Base-by-base conservation (phyloP, 1,140 invertebrate species). In the Archivesica marissinica region DNA sequence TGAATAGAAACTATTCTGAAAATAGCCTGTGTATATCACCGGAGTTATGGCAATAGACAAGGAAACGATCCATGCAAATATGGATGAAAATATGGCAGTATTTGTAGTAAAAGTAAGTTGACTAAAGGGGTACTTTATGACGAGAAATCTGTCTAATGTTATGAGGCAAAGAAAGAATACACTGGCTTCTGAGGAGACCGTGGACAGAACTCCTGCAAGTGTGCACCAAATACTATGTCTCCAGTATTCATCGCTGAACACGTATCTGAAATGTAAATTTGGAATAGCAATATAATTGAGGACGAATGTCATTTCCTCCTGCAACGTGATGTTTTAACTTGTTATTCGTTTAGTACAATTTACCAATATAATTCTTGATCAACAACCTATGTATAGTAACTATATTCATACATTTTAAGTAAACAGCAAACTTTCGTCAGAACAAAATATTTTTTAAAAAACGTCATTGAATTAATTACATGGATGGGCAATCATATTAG, bases 121-220 rank as follows among this genome's bases (percentile, higher is more conserved):
- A 20, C 86, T 80, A 52, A 93, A 90, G 0, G 91, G 91, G 64
- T 88, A 92, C 23, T 89, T 84, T 33, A 93, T 86, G 11, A 82
- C 87, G 1, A 92, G 33, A 38, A 91, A 64, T 11, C 92, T 77
- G 56, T 93, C 92, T 11, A 90, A n/a, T 1, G 92, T 90, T 11
- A 93, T 91, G 0, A 92, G 74, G n/a, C 76, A 81, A 0, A 93
- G 78, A 35, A 88, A 89, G 35, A 89, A 30, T 7, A 91, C 85
- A 6, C 89, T 88, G 2, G 85, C 85, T 66, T 92, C 90, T 30
- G 77, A 89, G 13, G 90, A 90, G 2, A 91, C 33, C 33, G 89
- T 88, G 0, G 92, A 80, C 7, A 92, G 68, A 20, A 90, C 84
- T 9, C 92, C 92, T 13, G 91, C 90, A 15, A 89, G 25, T 50